A percentile compares a stretch with the other conserved stretches of the same genome.
phyloP scores from a whole-genome alignment of 1,140 invertebrate species.

The Bombyx mandarina region DNA sequence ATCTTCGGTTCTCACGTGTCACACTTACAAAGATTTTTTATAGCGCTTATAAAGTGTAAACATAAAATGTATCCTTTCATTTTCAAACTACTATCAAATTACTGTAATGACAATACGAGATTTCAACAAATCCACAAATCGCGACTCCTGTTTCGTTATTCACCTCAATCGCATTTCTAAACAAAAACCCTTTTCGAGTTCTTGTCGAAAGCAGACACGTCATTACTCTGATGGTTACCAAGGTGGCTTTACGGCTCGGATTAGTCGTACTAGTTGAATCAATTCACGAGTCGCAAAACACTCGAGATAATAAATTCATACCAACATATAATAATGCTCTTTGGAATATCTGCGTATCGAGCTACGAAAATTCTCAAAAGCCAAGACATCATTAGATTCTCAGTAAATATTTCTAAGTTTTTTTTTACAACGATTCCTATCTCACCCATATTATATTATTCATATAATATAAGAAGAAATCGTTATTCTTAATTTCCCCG shows the following conservation, averaged over 20 bases:
- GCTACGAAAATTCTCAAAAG: slow-evolving; percentile 28
- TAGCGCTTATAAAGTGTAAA: no score
- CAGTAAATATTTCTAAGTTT: slow-evolving; percentile 22
- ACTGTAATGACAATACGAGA: no score
- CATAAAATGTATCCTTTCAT: no score
- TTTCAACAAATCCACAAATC: neutral
- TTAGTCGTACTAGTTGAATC: slow-evolving; percentile 1
- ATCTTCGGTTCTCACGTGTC: neutral
- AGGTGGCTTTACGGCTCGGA: neutral
- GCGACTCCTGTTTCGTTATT: neutral
- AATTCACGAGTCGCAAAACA: slow-evolving; percentile 4
- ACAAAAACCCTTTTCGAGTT: slow-evolving; percentile 3
- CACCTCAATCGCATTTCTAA: neutral
- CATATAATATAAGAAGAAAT: slow-evolving; percentile 16
- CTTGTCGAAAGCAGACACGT: slow-evolving; percentile 3
- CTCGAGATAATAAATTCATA: slow-evolving; percentile 15
- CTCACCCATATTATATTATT: slow-evolving; percentile 22
- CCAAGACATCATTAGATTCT: slow-evolving; percentile 18
- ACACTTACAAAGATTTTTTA: no score
- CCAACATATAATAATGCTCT: slow-evolving; percentile 14
- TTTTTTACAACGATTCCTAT: slow-evolving; percentile 15
- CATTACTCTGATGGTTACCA: slow-evolving; percentile 9
- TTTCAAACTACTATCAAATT: no score
- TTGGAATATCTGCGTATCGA: slow-evolving; percentile 27
- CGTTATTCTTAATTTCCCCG: slow-evolving; percentile 23